These are phyloP conservation scores for Gymnoscopelus microlampas DNA, from an alignment of 2,797 vertebrate genomes.

Conservation along the genomic window DNA sequence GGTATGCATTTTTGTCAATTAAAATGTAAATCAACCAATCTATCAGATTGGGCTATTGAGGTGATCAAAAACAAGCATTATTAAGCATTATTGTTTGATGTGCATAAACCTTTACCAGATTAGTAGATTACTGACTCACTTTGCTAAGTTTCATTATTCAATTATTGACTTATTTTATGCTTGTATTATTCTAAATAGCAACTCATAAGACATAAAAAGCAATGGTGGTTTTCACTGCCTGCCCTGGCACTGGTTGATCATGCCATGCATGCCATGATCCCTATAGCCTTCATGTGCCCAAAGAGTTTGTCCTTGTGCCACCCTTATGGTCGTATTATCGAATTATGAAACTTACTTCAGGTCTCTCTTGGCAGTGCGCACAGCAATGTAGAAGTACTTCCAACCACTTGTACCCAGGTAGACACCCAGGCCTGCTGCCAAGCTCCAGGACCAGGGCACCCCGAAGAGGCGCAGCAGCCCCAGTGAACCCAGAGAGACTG, in stretches of 20 bases:
- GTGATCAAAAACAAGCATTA: neutral
- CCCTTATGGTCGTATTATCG: neutral
- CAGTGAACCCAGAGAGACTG: slow-evolving; percentile 86
- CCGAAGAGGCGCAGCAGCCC: slow-evolving; percentile 87
- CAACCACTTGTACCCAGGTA: slow-evolving; percentile 88
- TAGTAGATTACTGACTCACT: too few species aligned
- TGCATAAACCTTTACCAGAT: too few species aligned
- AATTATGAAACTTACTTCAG: slow-evolving; percentile 82
- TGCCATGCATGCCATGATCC: too few species aligned
- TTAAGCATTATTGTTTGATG: neutral
- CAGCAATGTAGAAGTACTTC: slow-evolving; percentile 89
- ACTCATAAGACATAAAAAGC: too few species aligned
- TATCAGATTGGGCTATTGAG: neutral
- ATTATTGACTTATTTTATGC: too few species aligned
- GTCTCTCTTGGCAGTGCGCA: slow-evolving; percentile 86
- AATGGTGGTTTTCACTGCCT: too few species aligned
- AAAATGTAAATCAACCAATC: neutral
- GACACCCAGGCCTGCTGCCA: slow-evolving; percentile 85
- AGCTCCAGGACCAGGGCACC: slow-evolving; percentile 89
- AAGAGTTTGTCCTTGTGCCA: too few species aligned
- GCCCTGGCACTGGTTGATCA: too few species aligned
- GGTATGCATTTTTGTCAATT: neutral
- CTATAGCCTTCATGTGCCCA: too few species aligned
- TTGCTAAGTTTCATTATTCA: too few species aligned
- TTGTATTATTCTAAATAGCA: too few species aligned